A percentile compares a stretch with the other conserved stretches of the same genome.
phyloP scores from a whole-genome alignment of 2,888 invertebrate genomes.

The Galerucella calmariensis region DNA sequence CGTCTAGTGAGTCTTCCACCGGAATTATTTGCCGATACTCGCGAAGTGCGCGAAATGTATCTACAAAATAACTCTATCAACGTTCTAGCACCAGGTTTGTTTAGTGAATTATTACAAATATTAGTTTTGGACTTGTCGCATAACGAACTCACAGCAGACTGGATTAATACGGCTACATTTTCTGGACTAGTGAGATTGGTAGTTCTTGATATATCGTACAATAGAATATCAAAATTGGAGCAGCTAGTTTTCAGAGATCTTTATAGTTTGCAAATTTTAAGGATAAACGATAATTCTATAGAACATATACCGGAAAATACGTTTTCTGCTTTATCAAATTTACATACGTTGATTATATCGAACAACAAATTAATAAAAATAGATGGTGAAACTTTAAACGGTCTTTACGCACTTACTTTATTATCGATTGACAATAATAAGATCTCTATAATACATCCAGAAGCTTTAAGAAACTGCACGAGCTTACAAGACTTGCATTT shows the following conservation, averaged over 20 bases:
- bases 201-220: conserved; percentile 81
- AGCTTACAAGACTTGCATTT: conserved; percentile 84
- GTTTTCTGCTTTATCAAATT: conserved; percentile 79
- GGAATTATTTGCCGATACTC: conserved; percentile 82
- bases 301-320: conserved; percentile 82
- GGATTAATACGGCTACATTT: conserved; percentile 85
- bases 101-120: conserved; percentile 80
- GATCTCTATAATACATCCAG: conserved; percentile 78
- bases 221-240: conserved; percentile 80
- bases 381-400: conserved; percentile 81
- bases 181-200: conserved; percentile 80
- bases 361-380: conserved; percentile 82
- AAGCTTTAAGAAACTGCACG: conserved; percentile 82
- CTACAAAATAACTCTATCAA: conserved; percentile 85
- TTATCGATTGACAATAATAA: conserved; percentile 84
- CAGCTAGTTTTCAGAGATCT: conserved; percentile 81
- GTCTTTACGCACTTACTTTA: conserved; percentile 79
- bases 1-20: conserved; percentile 83
- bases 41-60: conserved; percentile 83
- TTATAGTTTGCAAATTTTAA: conserved; percentile 81
- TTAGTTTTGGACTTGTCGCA: conserved; percentile 81
- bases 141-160: conserved; percentile 84
- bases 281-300: conserved; percentile 83
- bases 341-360: conserved; percentile 84
- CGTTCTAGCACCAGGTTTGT: conserved; percentile 82